Conservation (phyloP, 2,113 vertebrate genomes). For the Phalacrocorax pelagicus region DNA sequence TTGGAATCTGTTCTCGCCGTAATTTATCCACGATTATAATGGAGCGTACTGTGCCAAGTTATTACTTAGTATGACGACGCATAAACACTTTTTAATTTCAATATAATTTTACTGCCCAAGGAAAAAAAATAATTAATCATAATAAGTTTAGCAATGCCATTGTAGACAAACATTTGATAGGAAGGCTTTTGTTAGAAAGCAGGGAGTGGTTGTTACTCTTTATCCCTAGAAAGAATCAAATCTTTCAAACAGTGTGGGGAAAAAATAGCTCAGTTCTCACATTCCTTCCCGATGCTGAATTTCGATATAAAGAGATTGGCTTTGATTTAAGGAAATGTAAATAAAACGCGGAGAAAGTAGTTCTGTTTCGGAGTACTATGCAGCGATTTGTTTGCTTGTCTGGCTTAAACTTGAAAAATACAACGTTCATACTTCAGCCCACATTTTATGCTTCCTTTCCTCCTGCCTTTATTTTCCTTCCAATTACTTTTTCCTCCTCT, state of each 20-base stretch:
- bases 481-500: not conserved
- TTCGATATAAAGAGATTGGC: not conserved
- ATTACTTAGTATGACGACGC: conserved; percentile 48
- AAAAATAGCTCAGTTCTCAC: not conserved
- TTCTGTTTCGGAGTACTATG: not conserved
- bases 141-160: not conserved
- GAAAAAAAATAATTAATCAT: conserved; percentile 41
- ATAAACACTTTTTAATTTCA: conserved; percentile 47
- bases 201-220: not conserved
- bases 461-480: conserved; percentile 26
- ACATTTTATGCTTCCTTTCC: not conserved
- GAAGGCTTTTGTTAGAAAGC: conserved; percentile 33
- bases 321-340: conserved; percentile 17
- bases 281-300: not conserved
- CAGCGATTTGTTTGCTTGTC: not conserved
- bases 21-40: conserved; percentile 36
- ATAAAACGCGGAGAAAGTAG: not conserved
- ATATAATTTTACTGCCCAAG: conserved; percentile 19
- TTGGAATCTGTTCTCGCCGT: not conserved
- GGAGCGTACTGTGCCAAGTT: conserved; percentile 34
- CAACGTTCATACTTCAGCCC: not conserved
- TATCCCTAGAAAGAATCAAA: conserved; percentile 36
- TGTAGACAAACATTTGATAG: conserved; percentile 12
- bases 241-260: not conserved
- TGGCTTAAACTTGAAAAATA: conserved; percentile 10